Evolutionary conservation across 2,113 vertebrate genomes (phyloP).

Genomic region (Axis porcinus): DNA sequence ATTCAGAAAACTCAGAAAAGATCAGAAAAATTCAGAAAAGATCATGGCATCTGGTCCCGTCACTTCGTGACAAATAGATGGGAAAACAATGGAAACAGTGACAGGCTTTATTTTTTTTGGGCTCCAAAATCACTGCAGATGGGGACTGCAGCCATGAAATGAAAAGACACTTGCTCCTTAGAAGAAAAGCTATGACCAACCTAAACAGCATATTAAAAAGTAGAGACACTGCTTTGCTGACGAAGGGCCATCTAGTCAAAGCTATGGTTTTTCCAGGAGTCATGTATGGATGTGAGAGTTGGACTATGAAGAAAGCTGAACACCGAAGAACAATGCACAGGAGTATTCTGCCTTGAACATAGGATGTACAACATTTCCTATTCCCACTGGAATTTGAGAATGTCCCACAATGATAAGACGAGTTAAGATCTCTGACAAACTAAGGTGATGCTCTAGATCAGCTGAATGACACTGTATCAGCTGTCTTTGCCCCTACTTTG

Average conservation of each 20-base stretch:
- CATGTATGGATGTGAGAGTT: not conserved
- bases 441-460: not conserved
- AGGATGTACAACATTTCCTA: not conserved
- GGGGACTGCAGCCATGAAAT: not conserved
- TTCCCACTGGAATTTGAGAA: not conserved
- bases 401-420: not conserved
- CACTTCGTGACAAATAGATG: not conserved
- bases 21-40: not conserved
- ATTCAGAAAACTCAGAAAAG: not conserved
- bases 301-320: not conserved
- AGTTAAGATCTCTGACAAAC: not conserved
- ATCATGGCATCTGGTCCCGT: not conserved
- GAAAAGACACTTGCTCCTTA: not conserved
- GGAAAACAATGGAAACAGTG: not conserved
- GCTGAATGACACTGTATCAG: not conserved
- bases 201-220: not conserved
- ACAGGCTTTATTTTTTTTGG: accelerated
- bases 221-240: not conserved
- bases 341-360: not conserved
- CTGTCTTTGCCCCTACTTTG: not conserved
- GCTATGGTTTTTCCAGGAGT: not conserved
- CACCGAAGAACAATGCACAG: not conserved
- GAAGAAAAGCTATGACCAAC: not conserved
- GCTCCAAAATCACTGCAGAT: not conserved
- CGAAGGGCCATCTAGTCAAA: not conserved